Conservation (phyloP, 2,797 vertebrate genomes). For the Coregonus ussuriensis region DNA sequence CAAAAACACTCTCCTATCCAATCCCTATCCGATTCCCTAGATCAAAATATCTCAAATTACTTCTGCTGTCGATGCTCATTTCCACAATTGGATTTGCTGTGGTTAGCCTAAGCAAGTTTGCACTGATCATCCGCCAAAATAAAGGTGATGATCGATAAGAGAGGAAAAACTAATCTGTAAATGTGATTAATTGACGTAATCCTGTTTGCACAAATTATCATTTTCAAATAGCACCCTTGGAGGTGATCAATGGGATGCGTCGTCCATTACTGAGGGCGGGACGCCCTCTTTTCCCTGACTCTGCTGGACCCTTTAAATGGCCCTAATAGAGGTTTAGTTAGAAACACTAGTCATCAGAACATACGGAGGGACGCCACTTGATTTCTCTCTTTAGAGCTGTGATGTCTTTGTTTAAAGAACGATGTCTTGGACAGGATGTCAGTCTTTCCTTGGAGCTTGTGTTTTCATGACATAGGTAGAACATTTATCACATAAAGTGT, state of each 20-base stretch:
- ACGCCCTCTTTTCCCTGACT: background rate
- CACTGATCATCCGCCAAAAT: constrained; percentile 80
- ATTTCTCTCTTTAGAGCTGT: background rate
- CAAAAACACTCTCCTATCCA: background rate
- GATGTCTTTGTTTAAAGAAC: background rate
- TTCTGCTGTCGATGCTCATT: constrained; percentile 75
- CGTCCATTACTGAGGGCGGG: constrained; percentile 47
- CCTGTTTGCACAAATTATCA: constrained; percentile 77
- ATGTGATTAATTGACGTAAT: constrained; percentile 90
- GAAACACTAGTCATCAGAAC: background rate
- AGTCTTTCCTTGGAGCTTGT: background rate
- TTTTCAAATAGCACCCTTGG: constrained; percentile 62
- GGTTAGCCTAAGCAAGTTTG: constrained; percentile 84
- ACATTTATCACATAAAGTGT: too few relatives aligned
- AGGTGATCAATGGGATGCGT: constrained; percentile 63
- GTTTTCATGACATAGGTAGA: background rate
- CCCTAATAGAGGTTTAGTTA: background rate
- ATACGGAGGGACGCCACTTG: background rate
- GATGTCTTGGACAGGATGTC: background rate
- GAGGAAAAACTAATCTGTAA: constrained; percentile 84
- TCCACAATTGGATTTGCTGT: constrained; percentile 85
- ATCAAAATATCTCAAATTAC: constrained; percentile 67
- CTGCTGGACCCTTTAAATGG: background rate
- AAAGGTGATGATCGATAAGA: constrained; percentile 83
- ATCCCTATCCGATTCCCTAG: constrained; percentile 25